Conservation (phyloP, 2,797 vertebrate species). For the Channa striata region DNA sequence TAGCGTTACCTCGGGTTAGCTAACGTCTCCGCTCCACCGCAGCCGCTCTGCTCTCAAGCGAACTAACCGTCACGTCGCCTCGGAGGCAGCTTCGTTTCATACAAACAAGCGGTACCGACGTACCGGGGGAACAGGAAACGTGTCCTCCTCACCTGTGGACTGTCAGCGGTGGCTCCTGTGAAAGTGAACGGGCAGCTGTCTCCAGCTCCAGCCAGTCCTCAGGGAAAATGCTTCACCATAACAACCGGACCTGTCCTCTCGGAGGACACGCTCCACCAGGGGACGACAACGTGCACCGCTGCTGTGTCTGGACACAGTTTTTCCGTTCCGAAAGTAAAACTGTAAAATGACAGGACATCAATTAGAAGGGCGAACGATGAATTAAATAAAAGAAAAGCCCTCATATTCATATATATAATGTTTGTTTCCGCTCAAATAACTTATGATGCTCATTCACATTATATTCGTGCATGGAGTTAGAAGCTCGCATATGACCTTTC, state of each 20-base stretch:
- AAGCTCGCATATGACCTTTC: too few species aligned
- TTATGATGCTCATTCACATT: too few species aligned
- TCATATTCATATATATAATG: too few species aligned
- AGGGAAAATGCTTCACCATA: conserved; percentile 83
- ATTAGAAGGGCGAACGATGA: too few species aligned
- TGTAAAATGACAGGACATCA: too few species aligned
- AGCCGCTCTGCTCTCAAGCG: neutral
- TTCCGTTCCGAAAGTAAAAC: too few species aligned
- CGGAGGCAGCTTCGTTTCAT: neutral
- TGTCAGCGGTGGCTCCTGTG: conserved; percentile 24
- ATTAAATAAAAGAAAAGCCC: too few species aligned
- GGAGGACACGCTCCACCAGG: conserved; percentile 39
- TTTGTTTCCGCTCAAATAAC: too few species aligned
- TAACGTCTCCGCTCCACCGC: conserved; percentile 9
- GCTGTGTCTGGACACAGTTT: too few species aligned
- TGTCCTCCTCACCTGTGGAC: conserved; percentile 64
- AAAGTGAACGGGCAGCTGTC: conserved; percentile 68
- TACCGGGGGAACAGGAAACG: too few species aligned
- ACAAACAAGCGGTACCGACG: rapidly evolving
- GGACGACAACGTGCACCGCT: conserved; percentile 53
- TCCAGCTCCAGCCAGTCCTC: conserved; percentile 54
- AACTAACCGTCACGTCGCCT: conserved; percentile 12
- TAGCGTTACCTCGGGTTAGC: conserved; percentile 67
- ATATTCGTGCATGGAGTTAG: too few species aligned
- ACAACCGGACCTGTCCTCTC: conserved; percentile 74